These are phyloP conservation scores for Notocelia uddmanniana DNA, from an alignment of 2,888 invertebrate genomes.

Conservation along the genomic window DNA sequence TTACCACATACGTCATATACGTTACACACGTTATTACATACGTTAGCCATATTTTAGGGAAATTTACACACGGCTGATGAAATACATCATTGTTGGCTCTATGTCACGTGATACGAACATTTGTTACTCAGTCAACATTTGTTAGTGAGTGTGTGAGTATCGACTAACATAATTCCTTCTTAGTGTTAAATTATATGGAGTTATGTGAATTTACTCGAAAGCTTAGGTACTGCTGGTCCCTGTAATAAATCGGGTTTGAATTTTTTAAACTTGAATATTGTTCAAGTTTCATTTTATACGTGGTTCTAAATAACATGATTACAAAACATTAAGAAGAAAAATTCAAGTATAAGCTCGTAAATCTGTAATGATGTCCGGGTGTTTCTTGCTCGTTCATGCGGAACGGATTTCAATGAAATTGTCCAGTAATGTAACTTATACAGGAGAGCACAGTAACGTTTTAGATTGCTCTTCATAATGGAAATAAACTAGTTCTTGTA, in stretches of 20 bases:
- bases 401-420: no score
- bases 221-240: background rate
- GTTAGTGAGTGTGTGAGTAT: no score
- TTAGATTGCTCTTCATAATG: no score
- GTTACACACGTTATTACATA: no score
- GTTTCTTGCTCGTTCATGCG: background rate
- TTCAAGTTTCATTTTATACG: slow-evolving; percentile 15
- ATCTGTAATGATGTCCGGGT: background rate
- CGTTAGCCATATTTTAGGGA: background rate
- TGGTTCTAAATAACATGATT: background rate
- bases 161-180: background rate
- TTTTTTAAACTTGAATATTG: background rate
- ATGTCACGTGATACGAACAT: slow-evolving; percentile 31
- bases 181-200: no score
- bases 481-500: background rate
- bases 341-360: background rate
- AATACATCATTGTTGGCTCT: slow-evolving; percentile 7
- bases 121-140: background rate
- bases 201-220: no score
- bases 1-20: background rate
- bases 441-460: no score
- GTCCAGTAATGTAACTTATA: no score
- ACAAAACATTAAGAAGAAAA: background rate
- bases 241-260: background rate
- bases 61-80: slow-evolving; percentile 1